Percentiles rank a stretch among this genome's conserved stretches.
These are phyloP conservation scores for Dryobotodes eremita DNA, from an alignment of 2,888 invertebrate genomes.

Conservation along the genomic window DNA sequence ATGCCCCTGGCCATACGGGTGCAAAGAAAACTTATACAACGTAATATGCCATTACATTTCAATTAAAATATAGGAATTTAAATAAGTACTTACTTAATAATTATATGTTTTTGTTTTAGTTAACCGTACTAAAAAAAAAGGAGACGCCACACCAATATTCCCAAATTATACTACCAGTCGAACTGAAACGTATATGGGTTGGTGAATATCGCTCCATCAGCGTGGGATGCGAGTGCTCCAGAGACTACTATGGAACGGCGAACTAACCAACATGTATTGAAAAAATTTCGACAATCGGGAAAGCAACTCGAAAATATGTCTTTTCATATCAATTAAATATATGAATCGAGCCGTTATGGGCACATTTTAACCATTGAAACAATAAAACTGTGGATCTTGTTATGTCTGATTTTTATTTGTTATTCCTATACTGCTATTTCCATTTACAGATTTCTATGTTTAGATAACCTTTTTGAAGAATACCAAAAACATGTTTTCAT, in stretches of 20 bases:
- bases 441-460: background rate
- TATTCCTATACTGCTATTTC: background rate
- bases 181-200: slow-evolving; percentile 76
- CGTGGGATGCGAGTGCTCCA: slow-evolving; percentile 80
- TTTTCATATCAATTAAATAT: slow-evolving; percentile 55
- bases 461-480: background rate
- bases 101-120: slow-evolving; percentile 72
- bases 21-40: slow-evolving; percentile 77
- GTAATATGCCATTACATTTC: slow-evolving; percentile 71
- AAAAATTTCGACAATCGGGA: slow-evolving; percentile 20
- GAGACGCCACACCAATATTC: slow-evolving; percentile 44
- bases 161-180: slow-evolving; percentile 71
- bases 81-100: background rate
- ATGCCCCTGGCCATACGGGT: slow-evolving; percentile 78
- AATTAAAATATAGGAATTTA: background rate
- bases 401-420: slow-evolving; percentile 32
- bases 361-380: slow-evolving; percentile 31
- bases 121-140: slow-evolving; percentile 78
- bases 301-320: slow-evolving; percentile 28
- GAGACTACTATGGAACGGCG: slow-evolving; percentile 67
- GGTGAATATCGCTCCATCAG: slow-evolving; percentile 74
- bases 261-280: slow-evolving; percentile 26
- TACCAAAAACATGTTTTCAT: background rate
- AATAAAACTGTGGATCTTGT: slow-evolving; percentile 41
- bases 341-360: slow-evolving; percentile 20